Evolutionary conservation across 2,888 invertebrate genomes (phyloP), one percentile per base, ranked within the genome.

Genomic region (Tinea pellionella): DNA sequence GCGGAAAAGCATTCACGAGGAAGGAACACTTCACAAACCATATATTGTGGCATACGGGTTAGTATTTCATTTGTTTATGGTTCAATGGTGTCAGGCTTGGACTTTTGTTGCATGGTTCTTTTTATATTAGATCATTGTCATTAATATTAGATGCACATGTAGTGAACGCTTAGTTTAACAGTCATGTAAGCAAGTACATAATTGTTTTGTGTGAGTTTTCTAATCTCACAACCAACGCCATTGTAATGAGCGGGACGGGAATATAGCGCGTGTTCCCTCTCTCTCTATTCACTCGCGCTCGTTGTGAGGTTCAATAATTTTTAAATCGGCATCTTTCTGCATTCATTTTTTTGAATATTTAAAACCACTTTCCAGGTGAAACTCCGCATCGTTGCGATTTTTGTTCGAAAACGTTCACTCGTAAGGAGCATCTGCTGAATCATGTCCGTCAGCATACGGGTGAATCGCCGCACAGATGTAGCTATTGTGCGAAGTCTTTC

Each of bases 21-120:
- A 95, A 95, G 88, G 95, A 95, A 87, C 95, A 95, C 84, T 94
- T 94, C 88, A 94, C 93, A 90, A 94, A 94, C 89, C 94, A 95
- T 88, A 94, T 95, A 78, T 89, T 95, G 90, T 94, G 94, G 94
- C 94, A 95, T 79, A 94, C 94, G 71, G 92, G 90, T 90, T 76
- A 86, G 85, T 87, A 87, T 77, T n/a, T 61, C 53, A 47, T 9
- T 16, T 47, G 11, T 12, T 57, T 60, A 19, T 42, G 55, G 55
- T 19, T 7, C 51, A 9, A 62, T 63, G 68, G 73, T 71, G 73
- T 64, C 70, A 75, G 75, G 78, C 79, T 80, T 78, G 78, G 77
- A 66, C 68, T 69, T 69, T 66, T 57, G 11, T 32, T 32, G 55
- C 29, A 37, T 55, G n/a, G 24, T 19, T 55, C 13, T 13, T 51